Evolutionary conservation across 2,797 vertebrate genomes (phyloP).

Genomic region (Sylvilagus floridanus): DNA sequence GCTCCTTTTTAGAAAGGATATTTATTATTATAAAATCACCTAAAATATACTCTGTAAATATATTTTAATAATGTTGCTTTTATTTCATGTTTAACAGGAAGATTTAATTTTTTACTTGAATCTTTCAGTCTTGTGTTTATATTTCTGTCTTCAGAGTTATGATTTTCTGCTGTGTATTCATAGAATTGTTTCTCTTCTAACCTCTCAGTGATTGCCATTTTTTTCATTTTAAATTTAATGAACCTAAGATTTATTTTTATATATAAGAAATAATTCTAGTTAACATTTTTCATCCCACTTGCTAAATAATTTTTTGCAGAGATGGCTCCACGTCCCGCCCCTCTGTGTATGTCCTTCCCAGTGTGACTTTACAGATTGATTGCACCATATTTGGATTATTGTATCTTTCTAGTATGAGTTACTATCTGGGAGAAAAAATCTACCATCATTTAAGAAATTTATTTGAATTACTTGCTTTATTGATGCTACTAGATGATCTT

Average conservation of each 20-base stretch:
- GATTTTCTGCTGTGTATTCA: background rate
- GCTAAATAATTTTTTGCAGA: constrained; percentile 11
- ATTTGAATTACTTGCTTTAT: constrained; percentile 10
- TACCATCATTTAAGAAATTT: background rate
- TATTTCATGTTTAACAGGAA: background rate
- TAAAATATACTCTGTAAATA: background rate
- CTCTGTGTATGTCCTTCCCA: too few species aligned
- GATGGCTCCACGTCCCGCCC: too few species aligned
- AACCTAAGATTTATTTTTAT: constrained; percentile 23
- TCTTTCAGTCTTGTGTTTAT: background rate
- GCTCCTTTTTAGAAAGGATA: background rate
- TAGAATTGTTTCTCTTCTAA: constrained; percentile 3
- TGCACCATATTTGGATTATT: constrained; percentile 2
- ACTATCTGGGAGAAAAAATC: constrained; percentile 9
- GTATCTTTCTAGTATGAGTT: background rate
- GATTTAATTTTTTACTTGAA: background rate
- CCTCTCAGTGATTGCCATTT: background rate
- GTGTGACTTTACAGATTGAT: too few species aligned
- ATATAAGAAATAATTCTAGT: background rate
- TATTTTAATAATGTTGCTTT: constrained; percentile 24
- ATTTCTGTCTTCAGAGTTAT: background rate
- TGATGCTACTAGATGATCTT: background rate
- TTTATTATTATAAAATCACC: constrained; percentile 18
- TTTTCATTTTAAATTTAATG: constrained; percentile 28
- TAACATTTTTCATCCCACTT: background rate